Evolutionary conservation across 2,888 invertebrate species (phyloP), one percentile per base, ranked within the genome.

Genomic region (Rosalia funebris): DNA sequence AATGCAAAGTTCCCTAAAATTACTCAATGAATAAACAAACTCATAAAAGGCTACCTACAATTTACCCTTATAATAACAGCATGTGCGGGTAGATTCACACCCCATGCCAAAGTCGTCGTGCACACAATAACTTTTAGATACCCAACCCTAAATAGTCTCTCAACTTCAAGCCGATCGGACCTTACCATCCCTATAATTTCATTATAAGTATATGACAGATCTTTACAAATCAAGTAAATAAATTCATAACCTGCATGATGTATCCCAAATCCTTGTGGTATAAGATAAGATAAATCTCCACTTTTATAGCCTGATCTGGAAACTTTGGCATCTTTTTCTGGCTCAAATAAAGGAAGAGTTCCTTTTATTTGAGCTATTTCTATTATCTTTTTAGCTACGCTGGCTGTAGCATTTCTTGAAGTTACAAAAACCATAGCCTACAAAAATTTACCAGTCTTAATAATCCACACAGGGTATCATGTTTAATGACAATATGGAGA

Each of bases 51-150:
- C 11, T n/a, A n/a, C n/a, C n/a, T n/a, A n/a, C n/a, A n/a, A n/a
- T 82, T 81, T 82, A 93, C 95, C 82, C 93, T 90, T 66, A 97
- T 97, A 46, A 99, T 89, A 65, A 99, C 98, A 20, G 96, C 98
- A 80, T 98, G 98, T 0, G 99, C 99, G 0, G 99, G 99, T 66
- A 99, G 85, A 83, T 99, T 99, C 2, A 99, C 98, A 71, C 99
- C 99, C 99, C 99, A 99, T 17, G 99, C 99, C 20, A 99, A 84
- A 0, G 99, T 99, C 0, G 99, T 94, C 0, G 99, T 99, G 79
- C 98, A 98, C 5, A 96, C 93, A 1, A 99, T 83, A 0, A 93
- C 95, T 77, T 91, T 93, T 60, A 96, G 89, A 65, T 90, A 87
- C 0, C 98, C 98, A 57, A 92, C 91, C 0, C 90, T 83, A 78